These are phyloP conservation scores for Ptychobarbus kaznakovi DNA, from an alignment of 2,797 vertebrate genomes.

Conservation along the genomic window DNA sequence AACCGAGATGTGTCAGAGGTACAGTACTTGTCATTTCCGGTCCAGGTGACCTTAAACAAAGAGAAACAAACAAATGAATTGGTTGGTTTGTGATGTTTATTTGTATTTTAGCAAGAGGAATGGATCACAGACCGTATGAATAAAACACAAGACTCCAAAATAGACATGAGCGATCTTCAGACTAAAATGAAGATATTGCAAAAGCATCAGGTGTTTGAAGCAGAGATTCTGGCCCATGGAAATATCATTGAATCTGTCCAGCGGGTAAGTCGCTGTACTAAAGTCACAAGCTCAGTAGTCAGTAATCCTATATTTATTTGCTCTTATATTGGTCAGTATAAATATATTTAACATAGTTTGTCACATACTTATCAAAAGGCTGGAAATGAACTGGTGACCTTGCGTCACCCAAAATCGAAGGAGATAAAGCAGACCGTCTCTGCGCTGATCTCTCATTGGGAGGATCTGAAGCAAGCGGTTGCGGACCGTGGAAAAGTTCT, in stretches of 20 bases:
- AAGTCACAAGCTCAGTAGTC: not conserved
- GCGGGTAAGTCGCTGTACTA: slow-evolving; percentile 66
- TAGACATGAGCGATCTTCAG: slow-evolving; percentile 78
- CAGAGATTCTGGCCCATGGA: slow-evolving; percentile 86
- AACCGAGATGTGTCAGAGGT: slow-evolving; percentile 82
- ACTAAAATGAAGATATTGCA: slow-evolving; percentile 86
- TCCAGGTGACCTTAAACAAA: not conserved
- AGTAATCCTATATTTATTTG: not conserved
- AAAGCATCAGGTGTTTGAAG: slow-evolving; percentile 89
- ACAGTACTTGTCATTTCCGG: slow-evolving; percentile 72
- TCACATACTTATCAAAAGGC: slow-evolving; percentile 71
- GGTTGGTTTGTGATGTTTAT: slow-evolving; percentile 14
- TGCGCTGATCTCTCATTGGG: slow-evolving; percentile 80
- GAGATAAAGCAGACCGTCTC: slow-evolving; percentile 73
- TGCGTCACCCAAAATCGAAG: slow-evolving; percentile 71
- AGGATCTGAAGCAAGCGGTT: slow-evolving; percentile 79
- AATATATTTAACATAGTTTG: slow-evolving; percentile 13
- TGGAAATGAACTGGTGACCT: slow-evolving; percentile 79
- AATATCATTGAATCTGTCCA: slow-evolving; percentile 79
- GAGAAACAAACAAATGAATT: not conserved
- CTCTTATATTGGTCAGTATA: not conserved
- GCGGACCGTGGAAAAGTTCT: slow-evolving; percentile 80
- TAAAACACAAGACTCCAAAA: slow-evolving; percentile 77
- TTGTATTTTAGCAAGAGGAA: slow-evolving; percentile 78
- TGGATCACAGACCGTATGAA: slow-evolving; percentile 86